These are phyloP conservation scores for Pipistrellus pipistrellus DNA, from an alignment of 2,797 vertebrate species.

Conservation along the genomic window DNA sequence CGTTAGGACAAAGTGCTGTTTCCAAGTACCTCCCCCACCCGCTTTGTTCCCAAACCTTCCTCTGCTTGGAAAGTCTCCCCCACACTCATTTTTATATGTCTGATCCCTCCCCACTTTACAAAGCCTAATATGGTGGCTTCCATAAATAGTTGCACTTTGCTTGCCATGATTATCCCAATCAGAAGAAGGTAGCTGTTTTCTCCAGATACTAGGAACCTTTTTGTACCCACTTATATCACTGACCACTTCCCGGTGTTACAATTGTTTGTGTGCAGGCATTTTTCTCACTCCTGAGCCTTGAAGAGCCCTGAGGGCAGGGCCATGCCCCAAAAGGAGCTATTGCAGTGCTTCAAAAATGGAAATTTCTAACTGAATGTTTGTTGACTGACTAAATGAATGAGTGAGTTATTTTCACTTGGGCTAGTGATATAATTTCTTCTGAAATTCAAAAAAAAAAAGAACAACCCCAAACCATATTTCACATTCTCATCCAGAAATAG, in stretches of 20 bases:
- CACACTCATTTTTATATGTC: not conserved
- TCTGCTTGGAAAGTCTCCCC: not conserved
- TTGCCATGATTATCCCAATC: not conserved
- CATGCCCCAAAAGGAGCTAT: not conserved
- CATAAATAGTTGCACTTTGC: not conserved
- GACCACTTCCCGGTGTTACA: not conserved
- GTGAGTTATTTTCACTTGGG: slow-evolving; percentile 53
- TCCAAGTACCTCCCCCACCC: not conserved
- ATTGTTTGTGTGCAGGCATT: slow-evolving; percentile 10
- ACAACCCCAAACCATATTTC: slow-evolving; percentile 37
- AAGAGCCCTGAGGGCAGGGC: not conserved
- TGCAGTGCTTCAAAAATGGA: not conserved
- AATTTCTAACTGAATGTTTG: slow-evolving; percentile 48
- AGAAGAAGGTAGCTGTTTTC: not conserved
- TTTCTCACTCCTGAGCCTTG: not conserved
- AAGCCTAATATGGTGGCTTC: not conserved
- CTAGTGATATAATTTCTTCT: slow-evolving; percentile 59
- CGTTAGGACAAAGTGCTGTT: not conserved
- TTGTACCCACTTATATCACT: not conserved
- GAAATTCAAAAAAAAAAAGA: slow-evolving; percentile 29
- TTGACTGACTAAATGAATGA: slow-evolving; percentile 54
- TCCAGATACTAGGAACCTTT: not conserved
- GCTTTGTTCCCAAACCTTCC: not conserved
- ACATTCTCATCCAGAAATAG: slow-evolving; percentile 75
- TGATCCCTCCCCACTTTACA: not conserved